A percentile compares a stretch with the other conserved stretches of the same genome.
Evolutionary conservation across 2,113 vertebrate genomes (phyloP).

Genomic region (Caretta caretta): DNA sequence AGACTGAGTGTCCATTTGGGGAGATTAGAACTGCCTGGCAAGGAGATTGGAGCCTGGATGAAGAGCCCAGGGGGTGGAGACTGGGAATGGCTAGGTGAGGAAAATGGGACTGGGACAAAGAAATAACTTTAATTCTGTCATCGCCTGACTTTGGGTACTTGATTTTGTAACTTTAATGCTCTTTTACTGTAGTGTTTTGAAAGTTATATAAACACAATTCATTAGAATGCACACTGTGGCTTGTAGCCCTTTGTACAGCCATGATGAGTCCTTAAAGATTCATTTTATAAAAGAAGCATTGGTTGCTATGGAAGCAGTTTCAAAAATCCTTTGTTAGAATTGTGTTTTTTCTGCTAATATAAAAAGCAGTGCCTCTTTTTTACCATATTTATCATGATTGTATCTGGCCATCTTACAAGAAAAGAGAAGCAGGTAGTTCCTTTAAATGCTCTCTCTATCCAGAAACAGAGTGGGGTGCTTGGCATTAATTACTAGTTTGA

Average conservation of each 20-base stretch:
- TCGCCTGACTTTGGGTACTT: background rate
- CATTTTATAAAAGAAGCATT: constrained; percentile 48
- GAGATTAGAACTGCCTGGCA: fast-evolving
- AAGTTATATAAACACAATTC: background rate
- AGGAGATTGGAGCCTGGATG: background rate
- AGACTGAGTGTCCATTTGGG: background rate
- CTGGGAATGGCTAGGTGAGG: background rate
- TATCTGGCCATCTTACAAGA: background rate
- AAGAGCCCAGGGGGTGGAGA: background rate
- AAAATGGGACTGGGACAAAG: background rate
- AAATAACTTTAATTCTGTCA: background rate
- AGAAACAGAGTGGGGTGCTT: background rate
- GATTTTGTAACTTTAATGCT: background rate
- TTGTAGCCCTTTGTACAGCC: constrained; percentile 36
- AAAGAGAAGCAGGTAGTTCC: background rate
- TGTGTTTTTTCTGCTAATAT: constrained; percentile 30
- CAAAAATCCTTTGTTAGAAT: constrained; percentile 61
- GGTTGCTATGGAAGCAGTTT: constrained; percentile 66
- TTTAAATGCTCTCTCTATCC: background rate
- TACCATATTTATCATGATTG: background rate
- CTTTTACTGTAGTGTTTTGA: background rate
- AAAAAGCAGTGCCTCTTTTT: constrained; percentile 30
- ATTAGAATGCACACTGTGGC: background rate
- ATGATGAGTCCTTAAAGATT: constrained; percentile 32
- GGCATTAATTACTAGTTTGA: background rate